Percentiles rank a stretch among this genome's conserved stretches.
Evolutionary conservation across 2,888 invertebrate genomes (phyloP).

Genomic region (Mycalesis mineus): DNA sequence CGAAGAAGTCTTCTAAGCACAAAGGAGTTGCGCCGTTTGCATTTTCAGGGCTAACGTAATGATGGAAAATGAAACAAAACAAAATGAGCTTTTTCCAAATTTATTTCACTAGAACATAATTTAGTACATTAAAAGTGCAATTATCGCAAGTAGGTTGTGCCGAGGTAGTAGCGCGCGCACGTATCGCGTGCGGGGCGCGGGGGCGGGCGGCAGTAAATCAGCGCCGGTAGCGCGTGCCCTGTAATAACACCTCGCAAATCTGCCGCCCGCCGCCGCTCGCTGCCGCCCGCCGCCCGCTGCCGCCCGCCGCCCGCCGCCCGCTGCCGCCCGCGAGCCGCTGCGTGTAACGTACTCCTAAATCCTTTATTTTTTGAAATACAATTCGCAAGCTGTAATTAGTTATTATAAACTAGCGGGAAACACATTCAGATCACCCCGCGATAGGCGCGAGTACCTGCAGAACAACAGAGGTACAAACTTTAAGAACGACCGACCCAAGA

Average conservation of each 20-base stretch:
- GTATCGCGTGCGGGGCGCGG: constrained; percentile 6
- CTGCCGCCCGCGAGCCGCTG: background rate
- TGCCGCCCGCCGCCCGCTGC: background rate
- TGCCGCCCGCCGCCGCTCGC: constrained; percentile 1
- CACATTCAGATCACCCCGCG: too few species aligned
- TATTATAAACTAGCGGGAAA: background rate
- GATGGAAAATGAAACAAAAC: background rate
- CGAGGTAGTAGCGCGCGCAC: background rate
- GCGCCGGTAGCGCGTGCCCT: constrained; percentile 15
- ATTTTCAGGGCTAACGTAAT: too few species aligned
- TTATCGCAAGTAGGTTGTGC: background rate
- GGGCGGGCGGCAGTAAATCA: constrained; percentile 17
- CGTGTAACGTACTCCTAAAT: background rate
- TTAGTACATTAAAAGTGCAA: too few species aligned
- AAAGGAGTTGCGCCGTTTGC: too few species aligned
- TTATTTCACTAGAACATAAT: background rate
- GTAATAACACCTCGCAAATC: constrained; percentile 20
- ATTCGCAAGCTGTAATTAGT: background rate
- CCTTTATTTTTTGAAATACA: background rate
- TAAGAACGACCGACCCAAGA: too few species aligned
- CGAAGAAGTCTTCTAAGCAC: too few species aligned
- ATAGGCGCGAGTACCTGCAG: too few species aligned
- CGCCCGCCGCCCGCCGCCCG: constrained; percentile 1
- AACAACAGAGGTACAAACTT: too few species aligned
- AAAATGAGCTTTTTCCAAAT: background rate